Percentiles rank a stretch among this genome's conserved stretches.
Conservation (phyloP, 2,888 invertebrate species). For the Aradus depressus region DNA sequence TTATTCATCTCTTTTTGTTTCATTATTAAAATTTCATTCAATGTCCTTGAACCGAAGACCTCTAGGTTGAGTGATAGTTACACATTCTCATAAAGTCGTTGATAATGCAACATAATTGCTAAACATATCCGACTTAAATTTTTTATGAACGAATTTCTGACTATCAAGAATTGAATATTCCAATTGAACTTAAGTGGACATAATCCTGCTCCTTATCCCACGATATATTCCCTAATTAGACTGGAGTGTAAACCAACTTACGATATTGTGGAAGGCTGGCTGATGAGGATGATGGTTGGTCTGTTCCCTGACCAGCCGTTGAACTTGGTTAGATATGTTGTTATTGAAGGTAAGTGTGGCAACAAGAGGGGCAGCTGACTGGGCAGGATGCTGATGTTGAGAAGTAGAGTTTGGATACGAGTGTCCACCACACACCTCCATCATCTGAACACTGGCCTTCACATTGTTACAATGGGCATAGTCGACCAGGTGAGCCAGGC, state of each 20-base stretch:
- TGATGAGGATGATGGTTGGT: constrained; percentile 28
- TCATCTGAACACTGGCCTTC: constrained; percentile 94
- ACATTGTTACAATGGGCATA: constrained; percentile 96
- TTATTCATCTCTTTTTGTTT: no score
- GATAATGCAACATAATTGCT: no score
- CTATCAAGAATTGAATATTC: no score
- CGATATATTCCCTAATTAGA: background rate
- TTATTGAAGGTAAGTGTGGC: constrained; percentile 85
- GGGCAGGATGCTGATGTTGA: constrained; percentile 43
- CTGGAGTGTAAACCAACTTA: constrained; percentile 18
- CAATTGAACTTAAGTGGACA: no score
- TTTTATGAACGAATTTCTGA: no score
- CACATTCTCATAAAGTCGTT: no score
- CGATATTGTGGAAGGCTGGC: constrained; percentile 31
- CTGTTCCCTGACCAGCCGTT: constrained; percentile 40
- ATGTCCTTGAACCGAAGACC: no score
- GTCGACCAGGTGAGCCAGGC: constrained; percentile 83
- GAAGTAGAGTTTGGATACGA: constrained; percentile 38
- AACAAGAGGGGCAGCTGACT: constrained; percentile 42
- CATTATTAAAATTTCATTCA: no score
- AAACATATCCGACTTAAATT: no score
- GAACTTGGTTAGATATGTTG: constrained; percentile 64
- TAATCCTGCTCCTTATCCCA: no score
- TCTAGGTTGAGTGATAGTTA: no score
- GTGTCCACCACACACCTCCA: constrained; percentile 65